Percentiles rank a stretch among this genome's conserved stretches.
These are phyloP conservation scores for Smithornis capensis DNA, from an alignment of 2,113 vertebrate genomes.

Conservation along the genomic window DNA sequence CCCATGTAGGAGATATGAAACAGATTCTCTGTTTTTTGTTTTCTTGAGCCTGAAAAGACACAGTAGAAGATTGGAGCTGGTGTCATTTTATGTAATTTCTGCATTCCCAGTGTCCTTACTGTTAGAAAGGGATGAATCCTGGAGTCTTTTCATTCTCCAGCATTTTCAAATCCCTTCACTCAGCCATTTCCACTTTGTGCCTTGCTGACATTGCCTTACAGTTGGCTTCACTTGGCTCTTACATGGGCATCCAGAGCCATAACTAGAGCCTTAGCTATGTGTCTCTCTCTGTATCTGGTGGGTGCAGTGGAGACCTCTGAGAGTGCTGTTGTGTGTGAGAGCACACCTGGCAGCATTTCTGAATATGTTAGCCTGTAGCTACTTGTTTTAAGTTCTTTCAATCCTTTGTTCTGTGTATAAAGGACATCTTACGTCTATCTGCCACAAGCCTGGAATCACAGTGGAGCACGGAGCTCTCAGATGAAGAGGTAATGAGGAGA, in stretches of 20 bases:
- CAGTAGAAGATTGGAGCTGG: neutral
- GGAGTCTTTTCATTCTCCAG: neutral
- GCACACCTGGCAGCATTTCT: neutral
- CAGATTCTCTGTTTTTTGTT: neutral
- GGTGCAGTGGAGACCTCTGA: neutral
- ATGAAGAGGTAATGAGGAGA: constrained; percentile 81
- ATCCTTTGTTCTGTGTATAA: constrained; percentile 79
- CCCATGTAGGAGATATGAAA: neutral
- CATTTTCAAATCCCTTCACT: neutral
- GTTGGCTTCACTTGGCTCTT: neutral
- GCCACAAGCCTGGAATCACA: constrained; percentile 79
- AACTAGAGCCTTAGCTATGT: neutral
- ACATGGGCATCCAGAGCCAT: neutral
- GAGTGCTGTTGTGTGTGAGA: neutral
- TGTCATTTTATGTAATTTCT: neutral
- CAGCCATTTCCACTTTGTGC: neutral
- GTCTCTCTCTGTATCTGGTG: neutral
- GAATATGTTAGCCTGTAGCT: neutral
- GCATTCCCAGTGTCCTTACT: neutral
- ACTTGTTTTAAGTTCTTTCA: constrained; percentile 26
- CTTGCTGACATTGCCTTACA: neutral
- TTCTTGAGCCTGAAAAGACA: neutral
- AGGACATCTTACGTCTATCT: constrained; percentile 87
- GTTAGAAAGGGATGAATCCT: neutral
- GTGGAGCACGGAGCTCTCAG: constrained; percentile 56